Base-by-base conservation (phyloP, 2,888 invertebrate genomes). In the Cantharis rustica region DNA sequence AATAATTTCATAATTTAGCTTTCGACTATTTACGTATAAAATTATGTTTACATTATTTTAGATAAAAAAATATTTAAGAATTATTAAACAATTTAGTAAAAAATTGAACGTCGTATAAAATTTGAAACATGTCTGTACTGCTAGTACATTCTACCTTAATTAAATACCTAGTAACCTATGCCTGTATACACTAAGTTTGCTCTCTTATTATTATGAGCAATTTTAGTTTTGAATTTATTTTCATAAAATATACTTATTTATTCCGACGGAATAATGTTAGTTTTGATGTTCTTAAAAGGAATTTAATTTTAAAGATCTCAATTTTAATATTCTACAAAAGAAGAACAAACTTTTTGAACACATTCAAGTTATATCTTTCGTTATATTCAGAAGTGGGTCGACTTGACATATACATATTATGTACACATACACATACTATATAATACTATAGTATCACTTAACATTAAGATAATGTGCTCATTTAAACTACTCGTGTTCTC, bases 401-500 rank as follows among this genome's bases (percentile, higher is more conserved):
- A 23, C 61, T 62, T 69, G 71, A 66, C 64, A n/a, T 47, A 47
- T 31, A 71, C 69, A 64, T 74, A n/a, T n/a, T n/a, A 77, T 23
- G 23, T 23, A 23, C 23, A 17, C 17, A 23, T 7, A 23, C 23
- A 23, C 5, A 23, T 23, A 23, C 0, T 23, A 23, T 69, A 66
- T 75, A 75, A 71, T 69, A 77, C 74, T 69, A 61, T 47, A 47
- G 74, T 74, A 71, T 69, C 77, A 70, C 77, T 77, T 75, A 74
- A 68, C 75, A 77, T 75, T 64, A 68, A 75, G 77, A 77, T 77
- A 77, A 77, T 77, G 75, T 71, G 72, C 75, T 75, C 77, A 75
- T 77, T 75, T 77, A 73, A 77, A 77, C 77, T 75, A 75, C 75
- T 77, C 72, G 68, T 75, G 77, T 77, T 77, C 72, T 62, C 75